Conservation (phyloP, 2,113 vertebrate species). For the Raja brachyura region DNA sequence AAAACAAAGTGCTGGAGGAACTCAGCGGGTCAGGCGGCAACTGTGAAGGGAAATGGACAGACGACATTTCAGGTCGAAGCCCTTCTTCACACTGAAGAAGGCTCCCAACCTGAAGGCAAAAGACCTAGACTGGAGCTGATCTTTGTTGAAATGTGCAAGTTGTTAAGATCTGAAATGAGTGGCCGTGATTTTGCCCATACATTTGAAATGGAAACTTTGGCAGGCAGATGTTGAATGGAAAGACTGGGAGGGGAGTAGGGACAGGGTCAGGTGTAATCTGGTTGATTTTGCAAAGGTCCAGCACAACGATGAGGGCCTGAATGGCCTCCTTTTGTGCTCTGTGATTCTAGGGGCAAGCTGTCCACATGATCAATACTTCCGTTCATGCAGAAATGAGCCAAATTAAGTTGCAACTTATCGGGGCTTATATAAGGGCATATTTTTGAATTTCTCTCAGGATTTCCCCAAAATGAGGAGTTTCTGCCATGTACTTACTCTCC, state of each 20-base stretch:
- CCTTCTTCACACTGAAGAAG: too few relatives aligned
- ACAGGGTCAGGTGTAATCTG: too few relatives aligned
- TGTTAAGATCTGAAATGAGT: too few relatives aligned
- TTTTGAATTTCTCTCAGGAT: neutral
- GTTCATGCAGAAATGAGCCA: neutral
- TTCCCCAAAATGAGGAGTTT: neutral
- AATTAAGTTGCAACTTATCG: neutral
- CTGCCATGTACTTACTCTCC: neutral
- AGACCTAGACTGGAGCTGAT: neutral
- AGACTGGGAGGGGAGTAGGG: too few relatives aligned
- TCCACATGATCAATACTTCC: neutral
- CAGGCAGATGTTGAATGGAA: too few relatives aligned
- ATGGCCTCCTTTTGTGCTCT: neutral
- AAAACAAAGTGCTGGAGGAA: too few relatives aligned
- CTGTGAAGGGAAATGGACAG: too few relatives aligned
- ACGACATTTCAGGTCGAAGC: too few relatives aligned
- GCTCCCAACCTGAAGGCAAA: neutral
- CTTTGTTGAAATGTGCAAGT: too few relatives aligned
- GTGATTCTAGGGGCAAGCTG: neutral
- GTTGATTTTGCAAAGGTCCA: neutral
- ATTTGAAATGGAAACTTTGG: too few relatives aligned
- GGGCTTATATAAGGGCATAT: neutral
- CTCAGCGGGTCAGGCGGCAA: too few relatives aligned
- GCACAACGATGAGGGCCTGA: neutral
- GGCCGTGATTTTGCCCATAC: too few relatives aligned